These are phyloP conservation scores for Cossypha heuglini DNA, from an alignment of 2,797 vertebrate species.

Conservation along the genomic window DNA sequence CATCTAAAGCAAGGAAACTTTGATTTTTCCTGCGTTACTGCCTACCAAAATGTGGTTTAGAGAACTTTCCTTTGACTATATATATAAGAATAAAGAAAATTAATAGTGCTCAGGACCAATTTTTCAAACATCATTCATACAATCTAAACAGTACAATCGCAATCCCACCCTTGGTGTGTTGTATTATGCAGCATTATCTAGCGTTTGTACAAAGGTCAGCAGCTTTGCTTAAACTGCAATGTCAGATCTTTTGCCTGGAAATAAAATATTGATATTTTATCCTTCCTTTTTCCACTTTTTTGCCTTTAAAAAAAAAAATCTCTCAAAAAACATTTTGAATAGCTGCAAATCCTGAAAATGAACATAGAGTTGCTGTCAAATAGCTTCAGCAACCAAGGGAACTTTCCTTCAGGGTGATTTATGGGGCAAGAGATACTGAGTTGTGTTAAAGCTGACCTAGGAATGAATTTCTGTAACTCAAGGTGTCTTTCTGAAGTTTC, in stretches of 20 bases:
- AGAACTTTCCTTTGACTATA: background rate
- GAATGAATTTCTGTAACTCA: background rate
- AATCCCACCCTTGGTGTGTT: background rate
- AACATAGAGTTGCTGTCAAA: background rate
- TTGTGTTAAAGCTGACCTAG: background rate
- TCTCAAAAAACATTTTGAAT: background rate
- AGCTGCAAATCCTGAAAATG: background rate
- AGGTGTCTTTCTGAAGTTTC: background rate
- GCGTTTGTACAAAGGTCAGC: background rate
- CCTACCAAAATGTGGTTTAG: background rate
- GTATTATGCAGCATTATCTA: background rate
- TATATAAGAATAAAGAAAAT: background rate
- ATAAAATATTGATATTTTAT: background rate
- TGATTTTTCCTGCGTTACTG: background rate
- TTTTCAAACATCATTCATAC: background rate
- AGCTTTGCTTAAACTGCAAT: background rate
- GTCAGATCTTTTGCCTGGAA: background rate
- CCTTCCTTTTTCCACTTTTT: rapidly evolving
- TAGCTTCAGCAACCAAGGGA: background rate
- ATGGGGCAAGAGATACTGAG: background rate
- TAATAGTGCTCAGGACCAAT: background rate
- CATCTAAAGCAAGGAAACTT: background rate
- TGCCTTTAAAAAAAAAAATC: too few species aligned
- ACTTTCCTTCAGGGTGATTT: background rate
- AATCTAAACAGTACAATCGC: background rate